phyloP scores from a whole-genome alignment of 2,113 vertebrate genomes.

The Leptodactylus fuscus region DNA sequence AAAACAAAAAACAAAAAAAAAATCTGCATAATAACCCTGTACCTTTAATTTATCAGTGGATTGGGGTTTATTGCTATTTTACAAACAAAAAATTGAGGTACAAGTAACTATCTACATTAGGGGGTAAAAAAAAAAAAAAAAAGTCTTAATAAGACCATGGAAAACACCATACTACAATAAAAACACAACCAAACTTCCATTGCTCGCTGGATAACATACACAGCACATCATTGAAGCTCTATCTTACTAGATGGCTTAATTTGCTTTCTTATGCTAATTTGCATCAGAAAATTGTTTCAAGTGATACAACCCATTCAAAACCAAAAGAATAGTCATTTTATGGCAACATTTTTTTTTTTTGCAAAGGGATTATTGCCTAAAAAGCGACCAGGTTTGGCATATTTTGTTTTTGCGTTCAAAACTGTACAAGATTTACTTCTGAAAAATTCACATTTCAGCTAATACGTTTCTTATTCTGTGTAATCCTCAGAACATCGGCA shows the following conservation, averaged over 20 bases:
- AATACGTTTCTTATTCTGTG: neutral
- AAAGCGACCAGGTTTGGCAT: constrained; percentile 21
- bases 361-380: constrained; percentile 16
- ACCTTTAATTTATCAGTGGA: neutral
- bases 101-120: constrained; percentile 11
- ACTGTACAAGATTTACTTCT: constrained; percentile 37
- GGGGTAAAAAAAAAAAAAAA: neutral
- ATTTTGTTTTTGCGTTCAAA: constrained; percentile 19
- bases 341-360: constrained; percentile 13
- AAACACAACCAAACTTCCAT: neutral
- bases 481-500: constrained; percentile 72
- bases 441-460: constrained; percentile 85
- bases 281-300: constrained; percentile 7
- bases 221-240: neutral
- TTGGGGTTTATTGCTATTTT: constrained; percentile 28
- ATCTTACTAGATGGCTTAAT: constrained; percentile 26
- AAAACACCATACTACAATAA: neutral
- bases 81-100: neutral
- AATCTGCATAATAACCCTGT: neutral
- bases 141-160: neutral
- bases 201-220: neutral
- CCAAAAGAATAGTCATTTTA: neutral
- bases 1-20: too few species aligned
- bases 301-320: constrained; percentile 1
- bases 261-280: neutral